Base-by-base conservation (phyloP, 2,113 vertebrate species). In the Guaruba guarouba region DNA sequence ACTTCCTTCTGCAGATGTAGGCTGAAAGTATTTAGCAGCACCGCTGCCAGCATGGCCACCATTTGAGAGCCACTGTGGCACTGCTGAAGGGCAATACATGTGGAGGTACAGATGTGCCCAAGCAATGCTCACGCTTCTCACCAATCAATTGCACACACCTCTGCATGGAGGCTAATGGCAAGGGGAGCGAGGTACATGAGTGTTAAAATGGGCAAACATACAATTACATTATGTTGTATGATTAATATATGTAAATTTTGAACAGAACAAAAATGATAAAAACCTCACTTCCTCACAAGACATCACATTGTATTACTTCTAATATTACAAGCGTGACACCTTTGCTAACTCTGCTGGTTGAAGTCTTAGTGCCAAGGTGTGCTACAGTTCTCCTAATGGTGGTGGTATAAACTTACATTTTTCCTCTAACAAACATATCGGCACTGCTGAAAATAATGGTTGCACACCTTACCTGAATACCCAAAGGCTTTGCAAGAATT, bases 221-320 rank as follows among this genome's bases (percentile, higher is more conserved):
- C 25, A 61, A 25, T 24, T 44, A 17, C 11, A 5, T 33, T 25
- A 16, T 6, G 2, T 41, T 5, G 4, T 5, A 28, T 27, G 4
- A 66, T 35, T 59, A 11, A 73, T 8, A 35, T 10, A 35, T 31
- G 28, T 13, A 3, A 1, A n/a, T 71, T 83, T 33, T 9, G 7
- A 68, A 16, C 2, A 2, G 17, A 59, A 52, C 2, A 17, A 17
- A 41, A 4, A 2, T 7, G 29, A 4, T 2, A 3, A 61, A 6
- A 7, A 2, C 11, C 20, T 70, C 17, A 46, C 11, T 16, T 41
- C 22, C 46, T 17, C 31, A 3, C 12, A 41, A 41, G 48, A 0
- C 2, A 2, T 1, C 31, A 1, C 59, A 18, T 0, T 27, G 18
- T 3, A 17, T 20, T 28, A 39, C 82, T 14, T 13, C 3, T 2